A percentile compares a stretch with the other conserved stretches of the same genome.
phyloP scores from a whole-genome alignment of 30 jellyfish, hydroid and myxozoan species.

The Aurelia coerulea region DNA sequence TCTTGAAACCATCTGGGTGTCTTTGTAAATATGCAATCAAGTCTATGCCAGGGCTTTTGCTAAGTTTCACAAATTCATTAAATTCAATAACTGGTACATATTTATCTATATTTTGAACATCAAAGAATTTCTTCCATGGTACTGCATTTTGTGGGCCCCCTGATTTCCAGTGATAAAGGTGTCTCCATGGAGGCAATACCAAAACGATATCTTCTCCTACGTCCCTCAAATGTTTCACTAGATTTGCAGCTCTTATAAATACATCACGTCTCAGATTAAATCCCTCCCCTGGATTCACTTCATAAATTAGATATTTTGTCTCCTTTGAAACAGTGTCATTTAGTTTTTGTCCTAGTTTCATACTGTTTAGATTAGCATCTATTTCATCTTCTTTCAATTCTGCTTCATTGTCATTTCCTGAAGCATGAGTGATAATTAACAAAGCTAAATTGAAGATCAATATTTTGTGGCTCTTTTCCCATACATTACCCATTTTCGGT shows the following conservation, averaged over 20 bases:
- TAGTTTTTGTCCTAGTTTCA: slow-evolving; percentile 33
- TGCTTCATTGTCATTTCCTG: not conserved
- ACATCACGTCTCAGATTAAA: slow-evolving; percentile 96
- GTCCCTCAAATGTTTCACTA: slow-evolving; percentile 70
- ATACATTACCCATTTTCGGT: not conserved
- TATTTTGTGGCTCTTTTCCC: not conserved
- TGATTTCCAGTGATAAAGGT: slow-evolving; percentile 91
- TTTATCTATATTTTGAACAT: slow-evolving; percentile 65
- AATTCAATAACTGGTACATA: slow-evolving; percentile 92
- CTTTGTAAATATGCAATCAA: slow-evolving; percentile 88
- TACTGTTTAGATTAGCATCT: not conserved
- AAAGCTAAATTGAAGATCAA: no score
- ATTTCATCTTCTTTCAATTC: not conserved
- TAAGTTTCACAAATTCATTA: slow-evolving; percentile 51
- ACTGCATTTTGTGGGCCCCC: slow-evolving; percentile 62
- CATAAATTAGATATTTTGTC: slow-evolving; percentile 82
- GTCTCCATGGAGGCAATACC: slow-evolving; percentile 98
- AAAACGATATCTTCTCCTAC: slow-evolving; percentile 82
- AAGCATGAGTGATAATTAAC: not conserved
- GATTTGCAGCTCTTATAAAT: slow-evolving; percentile 87
- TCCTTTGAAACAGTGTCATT: not conserved
- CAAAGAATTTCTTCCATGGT: slow-evolving; percentile 93
- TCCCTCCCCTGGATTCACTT: slow-evolving; percentile 98
- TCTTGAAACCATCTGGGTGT: slow-evolving; percentile 87
- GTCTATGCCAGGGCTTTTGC: slow-evolving; percentile 79